Conservation (phyloP, 2,888 invertebrate species). For the Luffia ferchaultella region DNA sequence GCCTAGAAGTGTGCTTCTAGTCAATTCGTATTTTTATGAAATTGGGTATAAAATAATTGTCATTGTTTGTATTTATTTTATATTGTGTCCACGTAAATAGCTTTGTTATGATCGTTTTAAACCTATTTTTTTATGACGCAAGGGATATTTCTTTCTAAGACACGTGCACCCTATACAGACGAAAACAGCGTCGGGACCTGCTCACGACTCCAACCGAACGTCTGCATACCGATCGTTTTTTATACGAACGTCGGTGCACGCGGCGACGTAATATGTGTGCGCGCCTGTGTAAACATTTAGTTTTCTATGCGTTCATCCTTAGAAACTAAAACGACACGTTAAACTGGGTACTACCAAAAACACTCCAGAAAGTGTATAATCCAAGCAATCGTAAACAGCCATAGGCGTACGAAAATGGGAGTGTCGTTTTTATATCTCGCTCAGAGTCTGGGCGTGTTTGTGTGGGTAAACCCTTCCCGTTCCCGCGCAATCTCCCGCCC, state of each 20-base stretch:
- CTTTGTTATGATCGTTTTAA: no score
- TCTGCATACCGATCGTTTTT: conserved; percentile 68
- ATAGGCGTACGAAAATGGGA: no score
- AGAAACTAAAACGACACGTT: no score
- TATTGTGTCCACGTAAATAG: no score
- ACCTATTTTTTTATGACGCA: not conserved
- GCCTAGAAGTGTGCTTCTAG: no score
- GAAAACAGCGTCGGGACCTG: conserved; percentile 66
- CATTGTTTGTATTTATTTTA: no score
- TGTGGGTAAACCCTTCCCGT: conserved; percentile 39
- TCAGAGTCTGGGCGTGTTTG: conserved; percentile 23
- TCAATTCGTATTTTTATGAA: no score
- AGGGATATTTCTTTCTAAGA: conserved; percentile 22
- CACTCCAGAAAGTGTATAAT: no score
- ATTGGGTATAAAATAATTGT: no score
- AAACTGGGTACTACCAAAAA: no score
- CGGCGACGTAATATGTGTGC: not conserved
- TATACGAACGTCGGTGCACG: conserved; percentile 32
- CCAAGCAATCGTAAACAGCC: no score
- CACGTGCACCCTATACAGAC: conserved; percentile 57
- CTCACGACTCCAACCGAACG: conserved; percentile 50
- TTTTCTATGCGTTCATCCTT: not conserved
- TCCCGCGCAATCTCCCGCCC: conserved; percentile 36
- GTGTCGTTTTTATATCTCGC: no score
- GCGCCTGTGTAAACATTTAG: not conserved